Base-by-base conservation (phyloP, 2,888 invertebrate species). In the Flexamia atlantica region DNA sequence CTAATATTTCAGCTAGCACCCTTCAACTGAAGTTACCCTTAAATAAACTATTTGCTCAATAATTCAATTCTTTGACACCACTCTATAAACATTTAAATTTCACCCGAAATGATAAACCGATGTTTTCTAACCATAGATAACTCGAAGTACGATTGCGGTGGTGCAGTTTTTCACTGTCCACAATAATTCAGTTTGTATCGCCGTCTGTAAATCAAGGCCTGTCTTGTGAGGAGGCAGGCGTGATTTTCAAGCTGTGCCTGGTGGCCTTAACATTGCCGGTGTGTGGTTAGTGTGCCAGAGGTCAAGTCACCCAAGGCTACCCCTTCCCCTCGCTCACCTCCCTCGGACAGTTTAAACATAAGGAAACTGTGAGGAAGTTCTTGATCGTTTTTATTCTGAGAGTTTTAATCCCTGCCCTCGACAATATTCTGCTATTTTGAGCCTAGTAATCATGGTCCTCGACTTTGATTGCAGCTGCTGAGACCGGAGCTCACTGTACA, bases 211-310 rank as follows among this genome's bases (percentile, higher is more conserved):
- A 20, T 57, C 57, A 57, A n/a, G 12, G 57, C 57, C 23, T 23
- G n/a, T n/a, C 30, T 14, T 64, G 28, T 20, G 12, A 3, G 14
- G 50, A 28, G 60, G 17, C 64, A 64, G 64, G 64, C 17, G n/a
- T 64, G n/a, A 28, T 64, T 64, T 57, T 64, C 30, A 12, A 64
- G 30, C n/a, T 64, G 28, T 64, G 28, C 28, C 20, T 14, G 64
- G 28, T 28, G 64, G 28, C 64, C 64, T 64, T 64, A 64, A 64
- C 64, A 28, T 64, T 64, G 64, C 53, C 20, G 30, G 30, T 12
- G 30, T 14, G 20, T 3, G 53, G 53, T 5, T 53, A 64, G 57
- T 64, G 30, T 17, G 30, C 30, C 30, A 28, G 30, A 64, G 64
- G 64, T 17, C 64, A 64, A 3, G 12, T 3, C 30, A 30, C 64